Evolutionary conservation across 2,888 invertebrate genomes (phyloP).

Genomic region (Arge pagana): DNA sequence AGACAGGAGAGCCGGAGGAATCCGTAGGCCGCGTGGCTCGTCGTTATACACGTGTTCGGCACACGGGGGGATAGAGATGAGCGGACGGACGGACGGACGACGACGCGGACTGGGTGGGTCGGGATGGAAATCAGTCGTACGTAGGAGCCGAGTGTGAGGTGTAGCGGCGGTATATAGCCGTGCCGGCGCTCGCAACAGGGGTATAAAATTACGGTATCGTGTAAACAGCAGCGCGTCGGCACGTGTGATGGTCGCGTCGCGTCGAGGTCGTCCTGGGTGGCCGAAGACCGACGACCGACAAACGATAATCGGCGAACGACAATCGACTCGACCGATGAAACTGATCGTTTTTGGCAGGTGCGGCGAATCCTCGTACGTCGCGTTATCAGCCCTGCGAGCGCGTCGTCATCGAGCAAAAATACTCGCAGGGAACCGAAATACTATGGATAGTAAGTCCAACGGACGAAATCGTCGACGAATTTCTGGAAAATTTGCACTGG

Average conservation of each 20-base stretch:
- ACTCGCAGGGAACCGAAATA: too few species aligned
- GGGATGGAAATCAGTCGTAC: constrained; percentile 13
- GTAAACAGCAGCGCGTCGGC: constrained; percentile 54
- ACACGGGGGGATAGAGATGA: too few species aligned
- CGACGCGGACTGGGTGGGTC: constrained; percentile 36
- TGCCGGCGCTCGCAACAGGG: constrained; percentile 45
- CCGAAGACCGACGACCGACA: constrained; percentile 32
- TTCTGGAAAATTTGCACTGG: too few species aligned
- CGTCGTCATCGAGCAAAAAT: too few species aligned
- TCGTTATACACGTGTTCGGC: too few species aligned
- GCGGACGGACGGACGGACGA: too few species aligned
- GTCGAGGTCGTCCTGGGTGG: constrained; percentile 44
- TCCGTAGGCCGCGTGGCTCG: too few species aligned
- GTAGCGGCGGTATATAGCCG: constrained; percentile 20
- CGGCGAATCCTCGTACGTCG: too few species aligned
- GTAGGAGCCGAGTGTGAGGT: constrained; percentile 1
- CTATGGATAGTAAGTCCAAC: too few species aligned
- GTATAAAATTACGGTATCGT: constrained; percentile 55
- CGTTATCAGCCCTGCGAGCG: too few species aligned
- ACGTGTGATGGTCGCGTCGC: constrained; percentile 53
- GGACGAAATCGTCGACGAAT: too few species aligned
- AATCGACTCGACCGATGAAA: neutral
- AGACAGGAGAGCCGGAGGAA: too few species aligned
- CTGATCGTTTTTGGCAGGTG: constrained; percentile 5
- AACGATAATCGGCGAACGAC: constrained; percentile 11